Percentiles rank a stretch among this genome's conserved stretches.
Conservation (phyloP, 2,888 invertebrate species). For the Pemphredon lugubris region DNA sequence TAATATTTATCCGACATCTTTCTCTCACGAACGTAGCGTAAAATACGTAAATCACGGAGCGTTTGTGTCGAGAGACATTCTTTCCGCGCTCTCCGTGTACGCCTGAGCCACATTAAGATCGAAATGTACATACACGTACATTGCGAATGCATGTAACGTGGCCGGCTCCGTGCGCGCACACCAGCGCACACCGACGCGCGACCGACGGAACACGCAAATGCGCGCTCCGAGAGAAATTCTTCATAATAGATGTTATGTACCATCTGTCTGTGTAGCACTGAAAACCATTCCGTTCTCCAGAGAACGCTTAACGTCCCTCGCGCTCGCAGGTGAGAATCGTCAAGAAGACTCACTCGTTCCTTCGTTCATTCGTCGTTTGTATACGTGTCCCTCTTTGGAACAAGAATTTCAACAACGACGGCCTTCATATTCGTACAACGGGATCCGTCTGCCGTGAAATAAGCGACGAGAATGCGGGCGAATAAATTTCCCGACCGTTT, state of each 20-base stretch:
- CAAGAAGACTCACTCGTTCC: slow-evolving; percentile 38
- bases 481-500: slow-evolving; percentile 22
- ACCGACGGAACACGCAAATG: slow-evolving; percentile 3
- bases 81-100: too few relatives aligned
- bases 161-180: not conserved
- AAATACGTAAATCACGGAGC: too few relatives aligned
- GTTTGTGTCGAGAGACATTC: too few relatives aligned
- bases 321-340: slow-evolving; percentile 43
- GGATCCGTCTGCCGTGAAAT: slow-evolving; percentile 11
- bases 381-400: slow-evolving; percentile 10
- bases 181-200: not conserved
- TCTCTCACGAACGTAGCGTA: too few relatives aligned
- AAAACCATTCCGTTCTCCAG: slow-evolving; percentile 44
- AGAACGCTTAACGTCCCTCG: slow-evolving; percentile 41
- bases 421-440: slow-evolving; percentile 5
- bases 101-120: too few relatives aligned
- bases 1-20: too few relatives aligned
- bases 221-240: slow-evolving; percentile 30
- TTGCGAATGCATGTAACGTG: not conserved
- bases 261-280: slow-evolving; percentile 34
- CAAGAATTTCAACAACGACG: slow-evolving; percentile 34
- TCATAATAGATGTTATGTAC: slow-evolving; percentile 51
- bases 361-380: slow-evolving; percentile 28
- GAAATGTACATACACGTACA: not conserved
- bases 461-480: slow-evolving; percentile 10